phyloP scores from a whole-genome alignment of 1,140 invertebrate genomes.

The Antheraea pernyi region DNA sequence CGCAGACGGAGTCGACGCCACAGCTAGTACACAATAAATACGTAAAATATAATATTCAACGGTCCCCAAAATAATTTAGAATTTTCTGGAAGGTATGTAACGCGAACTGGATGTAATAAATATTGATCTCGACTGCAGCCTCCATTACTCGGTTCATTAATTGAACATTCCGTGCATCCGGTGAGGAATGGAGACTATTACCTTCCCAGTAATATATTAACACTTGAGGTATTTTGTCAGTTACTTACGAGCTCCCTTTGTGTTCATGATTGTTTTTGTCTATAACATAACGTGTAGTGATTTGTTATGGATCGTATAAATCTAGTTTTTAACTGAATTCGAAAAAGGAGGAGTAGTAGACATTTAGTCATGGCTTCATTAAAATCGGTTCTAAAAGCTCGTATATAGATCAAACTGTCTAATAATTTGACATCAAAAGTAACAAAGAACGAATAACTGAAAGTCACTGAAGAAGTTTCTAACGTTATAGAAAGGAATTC shows the following conservation, averaged over 20 bases:
- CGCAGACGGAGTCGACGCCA: too few species aligned
- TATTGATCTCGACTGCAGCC: background rate
- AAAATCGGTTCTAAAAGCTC: too few species aligned
- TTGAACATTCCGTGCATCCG: slow-evolving; percentile 2
- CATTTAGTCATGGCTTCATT: too few species aligned
- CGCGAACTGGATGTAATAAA: background rate
- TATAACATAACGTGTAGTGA: too few species aligned
- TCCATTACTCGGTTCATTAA: slow-evolving; percentile 4
- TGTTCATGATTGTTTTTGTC: too few species aligned
- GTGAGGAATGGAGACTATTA: background rate
- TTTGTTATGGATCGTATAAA: too few species aligned
- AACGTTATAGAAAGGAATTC: background rate
- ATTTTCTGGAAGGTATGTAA: background rate
- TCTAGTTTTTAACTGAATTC: too few species aligned
- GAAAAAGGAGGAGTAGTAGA: too few species aligned
- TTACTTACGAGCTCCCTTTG: background rate
- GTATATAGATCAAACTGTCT: too few species aligned
- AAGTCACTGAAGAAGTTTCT: background rate
- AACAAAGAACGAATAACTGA: background rate
- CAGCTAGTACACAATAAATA: too few species aligned
- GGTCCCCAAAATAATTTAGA: too few species aligned
- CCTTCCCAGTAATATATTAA: background rate
- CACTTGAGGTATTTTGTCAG: background rate
- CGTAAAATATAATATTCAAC: too few species aligned
- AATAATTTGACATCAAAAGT: background rate